Percentiles rank a stretch among this genome's conserved stretches.
These are phyloP conservation scores for Polypedilum pembai DNA, from an alignment of 1,140 invertebrate species.

Conservation along the genomic window DNA sequence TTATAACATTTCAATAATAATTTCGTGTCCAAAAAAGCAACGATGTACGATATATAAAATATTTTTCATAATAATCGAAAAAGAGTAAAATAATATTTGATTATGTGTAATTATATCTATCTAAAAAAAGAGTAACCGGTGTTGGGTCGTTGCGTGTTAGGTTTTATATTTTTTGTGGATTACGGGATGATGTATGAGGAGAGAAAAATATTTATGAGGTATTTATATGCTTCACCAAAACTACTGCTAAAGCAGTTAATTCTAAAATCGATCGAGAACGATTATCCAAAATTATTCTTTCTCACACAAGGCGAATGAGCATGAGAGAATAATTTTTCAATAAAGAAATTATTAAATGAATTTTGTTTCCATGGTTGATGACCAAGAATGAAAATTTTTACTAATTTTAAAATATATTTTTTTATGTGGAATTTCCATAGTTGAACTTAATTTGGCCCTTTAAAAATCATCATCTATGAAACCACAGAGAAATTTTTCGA, in stretches of 20 bases:
- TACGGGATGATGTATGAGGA: not conserved
- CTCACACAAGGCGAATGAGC: not conserved
- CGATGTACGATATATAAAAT: not conserved
- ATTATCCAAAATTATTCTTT: constrained; percentile 21
- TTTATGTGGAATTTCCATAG: too few relatives aligned
- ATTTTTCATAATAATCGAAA: constrained; percentile 1
- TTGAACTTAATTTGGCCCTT: too few relatives aligned
- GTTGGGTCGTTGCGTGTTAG: not conserved
- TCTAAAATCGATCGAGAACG: constrained; percentile 21
- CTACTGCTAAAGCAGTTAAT: constrained; percentile 8
- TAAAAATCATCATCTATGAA: too few relatives aligned
- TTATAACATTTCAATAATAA: constrained; percentile 9
- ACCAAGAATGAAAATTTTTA: not conserved
- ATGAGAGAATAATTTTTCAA: not conserved
- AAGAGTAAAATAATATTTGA: constrained; percentile 14
- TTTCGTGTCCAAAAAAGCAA: not conserved
- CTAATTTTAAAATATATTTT: too few relatives aligned
- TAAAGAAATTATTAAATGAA: constrained; percentile 23
- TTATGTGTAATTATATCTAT: constrained; percentile 14
- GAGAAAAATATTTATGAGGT: constrained; percentile 1
- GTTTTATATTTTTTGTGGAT: not conserved
- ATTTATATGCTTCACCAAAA: not conserved
- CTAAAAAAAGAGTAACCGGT: not conserved
- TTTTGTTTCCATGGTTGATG: not conserved
- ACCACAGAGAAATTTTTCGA: too few relatives aligned